Base-by-base conservation (phyloP, 2,113 vertebrate genomes). In the Cynocephalus volans region DNA sequence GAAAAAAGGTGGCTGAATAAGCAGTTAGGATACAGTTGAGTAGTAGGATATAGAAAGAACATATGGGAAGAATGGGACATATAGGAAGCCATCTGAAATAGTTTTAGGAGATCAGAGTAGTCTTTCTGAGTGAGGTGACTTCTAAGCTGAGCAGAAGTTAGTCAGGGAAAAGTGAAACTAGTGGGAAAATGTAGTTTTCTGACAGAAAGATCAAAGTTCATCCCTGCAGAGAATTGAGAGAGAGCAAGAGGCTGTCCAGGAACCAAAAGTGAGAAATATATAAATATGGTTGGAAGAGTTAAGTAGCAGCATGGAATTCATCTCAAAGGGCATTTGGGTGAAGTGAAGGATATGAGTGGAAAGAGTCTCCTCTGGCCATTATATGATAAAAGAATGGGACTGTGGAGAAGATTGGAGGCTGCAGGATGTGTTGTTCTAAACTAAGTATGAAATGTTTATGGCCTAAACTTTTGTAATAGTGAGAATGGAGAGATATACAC, bases 221-320 rank as follows among this genome's bases (percentile, higher is more conserved):
- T 82, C 31, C 73, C 62, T 58, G 56, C 31, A 89, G 45, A 79
- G 84, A 95, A 89, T 91, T 94, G 95, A 72, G 21, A 82, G 17
- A 64, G 5, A 93, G 31, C 52, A 83, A 26, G 36, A 92, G 62
- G 60, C 33, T 90, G 41, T 89, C 54, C 8, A 84, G 65, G 41
- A 95, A 48, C 45, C 33, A 36, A 93, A 89, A 84, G 56, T 65
- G 67, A 93, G 52, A 93, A 50, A 84, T 94, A 41, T 41, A 41
- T 70, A 70, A 79, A 58, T 82, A 62, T 7, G 3, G 15, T 36
- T 81, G 33, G 48, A 90, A 96, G 62, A 84, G 65, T 92, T 72
- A 79, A 86, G 26, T 28, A 76, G 18, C 45, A 92, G 36, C 52
- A 50, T 48, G 8, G 31, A 86, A 83, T 95, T 87, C 76, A 85